Evolutionary conservation across 1,140 invertebrate species (phyloP), one percentile per base, ranked within the genome.

Genomic region (Tetranychus cinnabarinus): DNA sequence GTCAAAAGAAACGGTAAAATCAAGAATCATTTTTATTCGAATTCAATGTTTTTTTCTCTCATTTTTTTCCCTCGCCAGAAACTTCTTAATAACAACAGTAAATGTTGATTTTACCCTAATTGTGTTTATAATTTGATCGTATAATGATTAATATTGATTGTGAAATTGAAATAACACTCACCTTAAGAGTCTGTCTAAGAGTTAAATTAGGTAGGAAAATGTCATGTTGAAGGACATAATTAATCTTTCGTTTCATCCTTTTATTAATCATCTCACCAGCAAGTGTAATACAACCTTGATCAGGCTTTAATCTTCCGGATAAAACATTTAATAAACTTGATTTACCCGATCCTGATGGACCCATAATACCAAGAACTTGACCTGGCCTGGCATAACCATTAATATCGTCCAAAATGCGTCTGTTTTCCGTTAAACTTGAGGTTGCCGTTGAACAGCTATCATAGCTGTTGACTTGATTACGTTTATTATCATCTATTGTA

Each of bases 211-310:
- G 78, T 69, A 87, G 86, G 73, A 88, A 88, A 62, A 86, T 80
- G 68, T 88, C 85, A 68, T 88, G 81, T 69, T 88, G 85, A 48
- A 87, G 76, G 31, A 88, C 85, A 71, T 88, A 88, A 65, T 84
- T 84, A 60, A 88, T 85, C 67, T 80, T 79, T 61, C 84, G 73
- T 61, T 82, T 80, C 76, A 82, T 82, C 67, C 81, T 72, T 68
- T 87, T 87, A 63, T 79, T 82, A 35, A 88, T 70, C n/a, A 77
- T 75, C 61, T 83, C 79, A 7, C 82, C 79, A 70, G 86, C 86
- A 23, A 87, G 72, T 66, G 79, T 79, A 65, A 88, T 82, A 64
- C 77, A 75, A 48, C 86, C 85, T 65, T 81, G 77, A 15, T 82
- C 68, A 55, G 69, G 61, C 5, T 79, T 78, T 33, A 82, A 71